These are phyloP conservation scores for Dryas iulia DNA, from an alignment of 1,140 invertebrate genomes.

Conservation along the genomic window DNA sequence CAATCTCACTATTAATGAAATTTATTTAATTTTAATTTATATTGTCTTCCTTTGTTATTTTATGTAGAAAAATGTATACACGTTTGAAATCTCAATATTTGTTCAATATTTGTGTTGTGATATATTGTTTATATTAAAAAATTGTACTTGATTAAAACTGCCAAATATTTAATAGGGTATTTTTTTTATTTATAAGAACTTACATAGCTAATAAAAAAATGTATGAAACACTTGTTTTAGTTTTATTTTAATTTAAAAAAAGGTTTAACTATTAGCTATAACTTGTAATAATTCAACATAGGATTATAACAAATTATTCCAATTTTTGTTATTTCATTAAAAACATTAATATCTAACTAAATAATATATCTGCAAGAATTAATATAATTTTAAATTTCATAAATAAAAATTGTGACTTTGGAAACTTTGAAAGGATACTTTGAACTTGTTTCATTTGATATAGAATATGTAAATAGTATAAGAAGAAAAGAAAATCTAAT, in stretches of 20 bases:
- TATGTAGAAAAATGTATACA: slow-evolving; percentile 26
- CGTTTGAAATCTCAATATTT: slow-evolving; percentile 24
- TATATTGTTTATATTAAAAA: slow-evolving; percentile 17
- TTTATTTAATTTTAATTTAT: slow-evolving; percentile 2
- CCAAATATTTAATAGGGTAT: slow-evolving; percentile 30
- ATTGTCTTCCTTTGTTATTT: slow-evolving; percentile 29
- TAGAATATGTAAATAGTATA: background rate
- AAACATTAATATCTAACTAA: too few species aligned
- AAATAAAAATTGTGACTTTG: background rate
- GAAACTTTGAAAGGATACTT: background rate
- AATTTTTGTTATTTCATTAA: too few species aligned
- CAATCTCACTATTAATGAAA: slow-evolving; percentile 35
- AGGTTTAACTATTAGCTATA: too few species aligned
- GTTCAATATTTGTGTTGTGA: slow-evolving; percentile 29
- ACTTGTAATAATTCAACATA: background rate
- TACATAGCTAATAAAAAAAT: slow-evolving; percentile 10
- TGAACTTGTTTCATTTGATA: background rate
- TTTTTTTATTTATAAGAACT: slow-evolving; percentile 16
- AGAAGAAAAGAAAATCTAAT: slow-evolving; percentile 13
- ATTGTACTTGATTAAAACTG: slow-evolving; percentile 22
- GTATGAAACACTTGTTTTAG: background rate
- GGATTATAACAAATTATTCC: too few species aligned
- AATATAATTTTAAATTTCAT: too few species aligned
- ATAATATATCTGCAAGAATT: too few species aligned
- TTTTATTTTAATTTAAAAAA: too few species aligned